Percentiles rank a stretch among this genome's conserved stretches.
Evolutionary conservation across 2,888 invertebrate species (phyloP).

Genomic region (Neoscelio sp.): DNA sequence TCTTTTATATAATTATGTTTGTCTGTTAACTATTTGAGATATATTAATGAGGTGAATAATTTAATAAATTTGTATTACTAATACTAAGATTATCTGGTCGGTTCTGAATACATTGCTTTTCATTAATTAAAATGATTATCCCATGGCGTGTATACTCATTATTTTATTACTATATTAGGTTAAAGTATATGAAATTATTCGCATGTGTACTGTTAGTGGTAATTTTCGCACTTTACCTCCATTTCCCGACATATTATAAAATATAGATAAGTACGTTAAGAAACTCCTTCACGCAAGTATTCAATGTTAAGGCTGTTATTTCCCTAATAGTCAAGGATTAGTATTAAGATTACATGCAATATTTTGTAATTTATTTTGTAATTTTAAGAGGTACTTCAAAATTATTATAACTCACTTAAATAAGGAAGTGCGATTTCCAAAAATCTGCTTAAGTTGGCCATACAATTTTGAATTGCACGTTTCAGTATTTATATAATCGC

Average conservation of each 20-base stretch:
- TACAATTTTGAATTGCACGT: constrained; percentile 7
- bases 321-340: constrained; percentile 12
- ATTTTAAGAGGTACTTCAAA: too few species aligned
- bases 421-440: too few species aligned
- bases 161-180: constrained; percentile 41
- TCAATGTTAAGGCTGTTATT: constrained; percentile 1
- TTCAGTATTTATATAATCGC: too few species aligned
- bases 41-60: background rate
- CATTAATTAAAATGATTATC: constrained; percentile 33
- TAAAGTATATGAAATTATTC: constrained; percentile 36
- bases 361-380: background rate
- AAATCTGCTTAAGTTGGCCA: too few species aligned
- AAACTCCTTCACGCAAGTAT: background rate
- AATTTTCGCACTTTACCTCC: constrained; percentile 39
- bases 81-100: constrained; percentile 7
- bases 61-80: constrained; percentile 23
- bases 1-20: constrained; percentile 7
- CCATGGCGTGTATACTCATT: constrained; percentile 13
- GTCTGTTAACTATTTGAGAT: background rate
- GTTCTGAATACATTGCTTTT: constrained; percentile 23
- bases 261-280: constrained; percentile 10
- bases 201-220: constrained; percentile 33
- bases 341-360: background rate
- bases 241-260: constrained; percentile 25
- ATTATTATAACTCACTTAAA: background rate